Evolutionary conservation across 2,797 vertebrate genomes (phyloP).

Genomic region (Ficedula albicollis): DNA sequence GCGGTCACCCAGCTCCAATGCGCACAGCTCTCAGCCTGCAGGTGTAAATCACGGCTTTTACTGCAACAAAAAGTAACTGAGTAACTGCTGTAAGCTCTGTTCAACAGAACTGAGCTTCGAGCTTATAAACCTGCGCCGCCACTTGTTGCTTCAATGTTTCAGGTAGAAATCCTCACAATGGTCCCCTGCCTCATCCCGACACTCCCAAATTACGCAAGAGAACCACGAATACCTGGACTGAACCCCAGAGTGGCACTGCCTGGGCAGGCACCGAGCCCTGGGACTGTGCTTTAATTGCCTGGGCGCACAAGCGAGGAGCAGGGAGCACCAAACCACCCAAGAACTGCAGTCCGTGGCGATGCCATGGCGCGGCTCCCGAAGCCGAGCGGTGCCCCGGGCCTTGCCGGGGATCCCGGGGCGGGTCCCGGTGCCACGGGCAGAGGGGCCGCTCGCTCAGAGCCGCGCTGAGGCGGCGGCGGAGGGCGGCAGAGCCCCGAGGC

Average conservation of each 20-base stretch:
- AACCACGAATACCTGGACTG: not conserved
- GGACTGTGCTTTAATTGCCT: not conserved
- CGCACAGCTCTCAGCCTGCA: too few relatives aligned
- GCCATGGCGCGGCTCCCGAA: accelerated
- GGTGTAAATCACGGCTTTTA: not conserved
- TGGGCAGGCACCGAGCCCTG: not conserved
- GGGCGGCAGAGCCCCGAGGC: not conserved
- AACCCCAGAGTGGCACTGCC: not conserved
- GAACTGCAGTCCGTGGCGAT: not conserved
- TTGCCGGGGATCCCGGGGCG: not conserved
- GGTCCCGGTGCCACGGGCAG: not conserved
- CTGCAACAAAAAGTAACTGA: not conserved
- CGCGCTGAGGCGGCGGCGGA: not conserved
- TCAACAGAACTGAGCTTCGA: not conserved
- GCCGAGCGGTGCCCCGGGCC: not conserved
- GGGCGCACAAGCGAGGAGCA: not conserved
- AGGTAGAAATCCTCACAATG: not conserved
- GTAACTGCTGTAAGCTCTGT: not conserved
- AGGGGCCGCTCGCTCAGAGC: not conserved
- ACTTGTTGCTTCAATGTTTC: not conserved
- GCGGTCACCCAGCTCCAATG: not conserved
- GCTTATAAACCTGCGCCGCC: not conserved
- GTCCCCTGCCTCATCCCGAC: not conserved
- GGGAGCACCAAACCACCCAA: not conserved
- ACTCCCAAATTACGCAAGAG: not conserved